These are phyloP conservation scores for Anableps anableps DNA, from an alignment of 2,797 vertebrate species.

Conservation along the genomic window DNA sequence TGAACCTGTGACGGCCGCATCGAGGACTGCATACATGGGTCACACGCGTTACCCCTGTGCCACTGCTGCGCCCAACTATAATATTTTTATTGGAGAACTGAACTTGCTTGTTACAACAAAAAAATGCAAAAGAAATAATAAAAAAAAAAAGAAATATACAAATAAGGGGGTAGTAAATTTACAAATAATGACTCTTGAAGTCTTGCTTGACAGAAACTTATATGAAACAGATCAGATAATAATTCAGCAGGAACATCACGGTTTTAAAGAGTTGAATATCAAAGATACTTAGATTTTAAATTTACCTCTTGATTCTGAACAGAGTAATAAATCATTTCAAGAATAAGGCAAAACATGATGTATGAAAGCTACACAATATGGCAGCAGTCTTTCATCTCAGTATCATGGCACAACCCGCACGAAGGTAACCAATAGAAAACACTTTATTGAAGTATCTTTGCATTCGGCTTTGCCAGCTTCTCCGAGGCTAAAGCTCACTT, in stretches of 20 bases:
- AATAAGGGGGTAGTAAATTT: neutral
- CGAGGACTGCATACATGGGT: no score
- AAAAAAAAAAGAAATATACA: neutral
- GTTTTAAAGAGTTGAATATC: neutral
- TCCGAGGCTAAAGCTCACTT: neutral
- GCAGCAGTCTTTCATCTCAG: neutral
- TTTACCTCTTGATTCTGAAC: neutral
- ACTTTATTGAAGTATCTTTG: neutral
- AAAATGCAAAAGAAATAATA: no score
- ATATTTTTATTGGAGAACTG: neutral
- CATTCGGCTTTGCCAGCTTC: neutral
- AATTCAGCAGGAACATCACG: neutral
- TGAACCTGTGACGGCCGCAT: no score
- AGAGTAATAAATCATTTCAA: neutral
- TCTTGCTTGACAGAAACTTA: neutral
- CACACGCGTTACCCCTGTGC: no score
- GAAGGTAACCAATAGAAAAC: neutral
- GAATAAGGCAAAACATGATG: neutral
- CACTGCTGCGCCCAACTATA: neutral
- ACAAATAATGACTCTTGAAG: neutral
- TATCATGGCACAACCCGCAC: neutral
- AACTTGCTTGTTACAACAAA: neutral
- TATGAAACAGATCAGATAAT: neutral
- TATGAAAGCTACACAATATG: neutral
- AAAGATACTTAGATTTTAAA: neutral